Base-by-base conservation (phyloP, 2,113 vertebrate genomes). In the Apaloderma vittatum region DNA sequence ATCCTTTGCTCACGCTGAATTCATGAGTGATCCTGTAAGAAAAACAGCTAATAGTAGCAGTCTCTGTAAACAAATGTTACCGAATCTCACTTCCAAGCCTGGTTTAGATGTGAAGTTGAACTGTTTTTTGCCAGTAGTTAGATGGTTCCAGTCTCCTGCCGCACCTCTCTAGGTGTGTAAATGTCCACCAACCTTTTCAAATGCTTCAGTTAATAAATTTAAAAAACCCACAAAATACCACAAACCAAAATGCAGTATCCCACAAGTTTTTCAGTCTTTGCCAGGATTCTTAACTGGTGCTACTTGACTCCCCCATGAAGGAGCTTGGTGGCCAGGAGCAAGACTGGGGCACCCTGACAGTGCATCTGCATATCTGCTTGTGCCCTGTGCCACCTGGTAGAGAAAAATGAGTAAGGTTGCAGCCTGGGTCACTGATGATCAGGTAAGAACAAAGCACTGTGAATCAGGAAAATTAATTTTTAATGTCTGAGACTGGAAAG, bases 291-390 rank as follows among this genome's bases (percentile, higher is more conserved):
- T 61, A 62, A 23, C 37, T 16, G 5, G 36, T 49, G 26, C 4
- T 72, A 3, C 11, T 49, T 84, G n/a, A 17, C 43, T 46, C 5
- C 11, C 13, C 22, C 7, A 43, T 4, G 15, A 74, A 65, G 26
- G 34, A 49, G 17, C 5, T 10, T 54, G 30, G 11, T 45, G n/a
- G n/a, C 40, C 36, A 37, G 27, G 32, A 27, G 6, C 55, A 54
- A 49, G 30, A 16, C 30, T 61, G 61, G 23, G 14, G 61, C 13
- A 27, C 23, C 6, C 36, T 51, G 27, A 32, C 19, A 15, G 4
- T 1, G 0, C 5, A 16, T 15, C 65, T 61, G 16, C 6, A 9
- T 4, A 4, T 23, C 67, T n/a, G 11, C 21, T 62, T 40, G 22
- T 82, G 55, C 29, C 18, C 59, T 61, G 32, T 2, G 1, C 54